Evolutionary conservation across 2,797 vertebrate genomes (phyloP).

Genomic region (Anas acuta): DNA sequence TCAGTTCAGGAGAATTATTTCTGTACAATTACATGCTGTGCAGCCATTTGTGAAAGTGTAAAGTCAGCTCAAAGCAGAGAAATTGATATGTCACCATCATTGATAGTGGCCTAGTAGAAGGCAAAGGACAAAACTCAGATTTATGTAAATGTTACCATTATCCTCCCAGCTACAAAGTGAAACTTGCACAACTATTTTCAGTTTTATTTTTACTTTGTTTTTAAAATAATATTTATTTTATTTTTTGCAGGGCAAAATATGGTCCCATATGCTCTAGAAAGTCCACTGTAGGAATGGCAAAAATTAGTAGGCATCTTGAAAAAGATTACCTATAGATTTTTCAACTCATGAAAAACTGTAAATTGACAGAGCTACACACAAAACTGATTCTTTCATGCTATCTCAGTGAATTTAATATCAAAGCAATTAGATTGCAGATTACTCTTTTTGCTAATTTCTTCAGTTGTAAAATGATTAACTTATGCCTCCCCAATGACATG

Average conservation of each 20-base stretch:
- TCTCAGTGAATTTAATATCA: not conserved
- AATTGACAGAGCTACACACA: not conserved
- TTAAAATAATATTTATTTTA: not conserved
- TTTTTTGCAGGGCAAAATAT: not conserved
- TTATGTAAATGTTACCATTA: constrained; percentile 26
- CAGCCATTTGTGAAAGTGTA: constrained; percentile 75
- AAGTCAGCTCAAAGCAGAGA: constrained; percentile 71
- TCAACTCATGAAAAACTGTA: not conserved
- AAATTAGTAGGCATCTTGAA: not conserved
- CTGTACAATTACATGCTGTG: constrained; percentile 70
- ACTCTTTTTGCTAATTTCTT: not conserved
- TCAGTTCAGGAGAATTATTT: constrained; percentile 43
- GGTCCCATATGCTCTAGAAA: not conserved
- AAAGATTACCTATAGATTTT: not conserved
- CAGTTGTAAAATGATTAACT: not conserved
- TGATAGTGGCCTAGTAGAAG: constrained; percentile 45
- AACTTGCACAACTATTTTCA: not conserved
- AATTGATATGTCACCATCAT: constrained; percentile 70
- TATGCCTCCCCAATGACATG: not conserved
- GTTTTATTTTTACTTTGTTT: not conserved
- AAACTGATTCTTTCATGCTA: not conserved
- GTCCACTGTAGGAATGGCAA: not conserved
- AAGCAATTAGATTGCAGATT: not conserved
- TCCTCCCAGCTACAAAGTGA: not conserved
- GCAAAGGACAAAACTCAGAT: constrained; percentile 46